Percentiles rank a stretch among this genome's conserved stretches.
These are phyloP conservation scores for Lordiphosa fenestrarum DNA, from an alignment of 2,888 invertebrate species.

Conservation along the genomic window DNA sequence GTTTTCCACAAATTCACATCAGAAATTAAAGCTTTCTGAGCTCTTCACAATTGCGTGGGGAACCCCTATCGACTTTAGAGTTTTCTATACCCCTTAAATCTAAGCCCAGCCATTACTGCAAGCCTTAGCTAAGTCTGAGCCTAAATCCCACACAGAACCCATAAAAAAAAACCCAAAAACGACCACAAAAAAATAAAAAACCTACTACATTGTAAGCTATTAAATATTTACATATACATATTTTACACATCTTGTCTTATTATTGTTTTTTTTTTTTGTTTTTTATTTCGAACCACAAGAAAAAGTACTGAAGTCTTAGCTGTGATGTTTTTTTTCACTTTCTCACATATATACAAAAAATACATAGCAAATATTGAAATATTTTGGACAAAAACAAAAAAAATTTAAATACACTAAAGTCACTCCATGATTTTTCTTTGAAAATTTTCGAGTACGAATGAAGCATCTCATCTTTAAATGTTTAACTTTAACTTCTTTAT, in stretches of 20 bases:
- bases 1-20: too few species aligned
- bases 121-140: too few species aligned
- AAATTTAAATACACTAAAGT: slow-evolving; percentile 1
- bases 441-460: slow-evolving; percentile 38
- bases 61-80: too few species aligned
- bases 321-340: slow-evolving; percentile 79
- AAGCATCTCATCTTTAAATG: slow-evolving; percentile 53
- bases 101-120: too few species aligned
- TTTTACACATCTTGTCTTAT: slow-evolving; percentile 32
- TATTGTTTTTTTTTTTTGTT: slow-evolving; percentile 26
- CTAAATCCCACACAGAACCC: too few species aligned
- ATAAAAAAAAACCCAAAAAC: too few species aligned
- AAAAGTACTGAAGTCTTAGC: slow-evolving; percentile 80
- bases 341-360: slow-evolving; percentile 57
- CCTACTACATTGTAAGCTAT: slow-evolving; percentile 27
- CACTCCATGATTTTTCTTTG: slow-evolving; percentile 1
- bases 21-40: too few species aligned
- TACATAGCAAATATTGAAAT: slow-evolving; percentile 8
- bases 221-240: slow-evolving; percentile 23
- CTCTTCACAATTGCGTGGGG: too few species aligned
- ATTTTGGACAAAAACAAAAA: background rate
- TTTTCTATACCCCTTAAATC: too few species aligned
- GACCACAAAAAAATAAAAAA: slow-evolving; percentile 6
- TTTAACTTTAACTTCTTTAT: slow-evolving; percentile 30
- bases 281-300: slow-evolving; percentile 55